Base-by-base conservation (phyloP, 2,888 invertebrate genomes). In the Polymixis lichenea region DNA sequence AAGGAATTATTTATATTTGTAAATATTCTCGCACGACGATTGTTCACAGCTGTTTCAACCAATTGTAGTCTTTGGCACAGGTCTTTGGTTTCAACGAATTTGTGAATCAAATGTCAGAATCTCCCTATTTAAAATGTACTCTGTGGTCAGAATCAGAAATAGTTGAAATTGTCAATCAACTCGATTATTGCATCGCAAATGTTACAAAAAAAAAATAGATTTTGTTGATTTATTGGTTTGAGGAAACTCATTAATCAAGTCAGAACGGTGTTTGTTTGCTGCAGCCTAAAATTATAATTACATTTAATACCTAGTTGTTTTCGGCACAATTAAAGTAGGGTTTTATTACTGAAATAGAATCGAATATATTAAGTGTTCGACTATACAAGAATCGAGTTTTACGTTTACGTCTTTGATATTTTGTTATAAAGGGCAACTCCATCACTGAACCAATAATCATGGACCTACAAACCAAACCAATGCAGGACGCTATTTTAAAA, bases 1-100 rank as follows among this genome's bases (percentile, higher is more conserved):
- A 15, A 61, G n/a, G 62, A 86, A 78, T 77, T 83, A 79, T 86
- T 80, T 84, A 58, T 83, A 83, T 79, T 86, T 79, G 78, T 84
- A 88, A 87, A 87, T 89, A 88, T 70, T 82, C 69, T 70, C 53
- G 66, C 60, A 70, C 67, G 68, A 80, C 71, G 75, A 78, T 76
- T 38, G 25, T 62, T 55, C 84, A 83, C 85, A 88, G 87, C 85
- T 85, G 85, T 87, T 83, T 77, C 76, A 77, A 73, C 78, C 71
- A 84, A 76, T 80, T 83, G 49, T 65, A 70, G n/a, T n/a, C n/a
- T n/a, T n/a, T n/a, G n/a, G n/a, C n/a, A n/a, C n/a, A n/a, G n/a
- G n/a, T n/a, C n/a, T n/a, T n/a, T n/a, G n/a, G n/a, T n/a, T n/a
- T n/a, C n/a, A n/a, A n/a, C n/a, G n/a, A n/a, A n/a, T n/a, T n/a